These are phyloP conservation scores for Eristalis tenax DNA, from an alignment of 2,888 invertebrate genomes.

Conservation along the genomic window DNA sequence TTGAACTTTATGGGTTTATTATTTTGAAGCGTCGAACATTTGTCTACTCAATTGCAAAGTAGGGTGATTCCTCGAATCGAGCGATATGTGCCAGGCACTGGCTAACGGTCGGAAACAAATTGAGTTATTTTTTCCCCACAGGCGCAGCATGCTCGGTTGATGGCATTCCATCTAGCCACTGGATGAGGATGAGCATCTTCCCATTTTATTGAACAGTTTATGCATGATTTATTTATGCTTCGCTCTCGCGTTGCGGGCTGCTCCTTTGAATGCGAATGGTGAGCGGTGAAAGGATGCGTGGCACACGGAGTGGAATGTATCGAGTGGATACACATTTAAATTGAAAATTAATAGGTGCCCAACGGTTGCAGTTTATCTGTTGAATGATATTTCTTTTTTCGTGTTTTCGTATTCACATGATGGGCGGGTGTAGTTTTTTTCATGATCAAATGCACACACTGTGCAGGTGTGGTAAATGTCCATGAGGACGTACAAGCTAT, in stretches of 20 bases:
- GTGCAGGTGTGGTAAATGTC: neutral
- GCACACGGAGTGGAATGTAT: neutral
- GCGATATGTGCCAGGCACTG: neutral
- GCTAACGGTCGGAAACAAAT: neutral
- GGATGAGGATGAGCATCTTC: neutral
- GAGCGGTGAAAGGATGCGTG: neutral
- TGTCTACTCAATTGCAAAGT: constrained; percentile 35
- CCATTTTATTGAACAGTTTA: constrained; percentile 30
- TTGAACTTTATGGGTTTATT: constrained; percentile 59
- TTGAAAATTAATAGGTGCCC: constrained; percentile 45
- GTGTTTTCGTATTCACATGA: neutral
- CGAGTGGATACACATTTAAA: constrained; percentile 31
- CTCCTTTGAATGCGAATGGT: neutral
- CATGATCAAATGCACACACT: neutral
- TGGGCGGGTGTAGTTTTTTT: neutral
- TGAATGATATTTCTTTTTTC: neutral
- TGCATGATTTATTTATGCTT: constrained; percentile 46
- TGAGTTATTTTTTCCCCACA: constrained; percentile 27
- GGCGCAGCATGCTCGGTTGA: constrained; percentile 9
- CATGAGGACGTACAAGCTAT: neutral
- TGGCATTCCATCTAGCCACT: neutral
- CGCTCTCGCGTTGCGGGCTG: neutral
- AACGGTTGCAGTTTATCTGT: constrained; percentile 33
- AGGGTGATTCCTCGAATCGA: neutral
- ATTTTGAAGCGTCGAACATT: constrained; percentile 50